Evolutionary conservation across 2,113 vertebrate species (phyloP).

Genomic region (Ptyas mucosa): DNA sequence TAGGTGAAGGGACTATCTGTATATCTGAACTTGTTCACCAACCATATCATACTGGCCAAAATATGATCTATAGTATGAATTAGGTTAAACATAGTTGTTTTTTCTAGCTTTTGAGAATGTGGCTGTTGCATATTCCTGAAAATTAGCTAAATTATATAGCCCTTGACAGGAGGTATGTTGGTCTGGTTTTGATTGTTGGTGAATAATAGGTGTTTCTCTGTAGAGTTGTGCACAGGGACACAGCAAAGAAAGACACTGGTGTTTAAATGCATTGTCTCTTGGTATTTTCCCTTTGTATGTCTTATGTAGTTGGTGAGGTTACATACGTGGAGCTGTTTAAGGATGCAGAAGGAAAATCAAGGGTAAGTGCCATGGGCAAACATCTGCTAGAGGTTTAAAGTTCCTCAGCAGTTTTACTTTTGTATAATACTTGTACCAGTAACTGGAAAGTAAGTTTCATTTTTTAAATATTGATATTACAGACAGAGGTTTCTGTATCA

Average conservation of each 20-base stretch:
- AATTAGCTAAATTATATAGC: constrained; percentile 89
- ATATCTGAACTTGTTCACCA: constrained; percentile 88
- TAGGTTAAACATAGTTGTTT: constrained; percentile 88
- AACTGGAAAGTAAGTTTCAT: constrained; percentile 89
- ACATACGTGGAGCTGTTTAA: constrained; percentile 99
- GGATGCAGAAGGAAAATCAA: constrained; percentile 99
- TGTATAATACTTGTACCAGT: constrained; percentile 86
- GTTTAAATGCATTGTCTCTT: constrained; percentile 99
- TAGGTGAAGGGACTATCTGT: constrained; percentile 73
- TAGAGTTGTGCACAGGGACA: constrained; percentile 93
- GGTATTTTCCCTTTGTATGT: constrained; percentile 99
- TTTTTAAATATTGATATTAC: constrained; percentile 72
- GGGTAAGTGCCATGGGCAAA: constrained; percentile 99
- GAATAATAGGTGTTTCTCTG: constrained; percentile 91
- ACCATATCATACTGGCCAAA: constrained; percentile 86
- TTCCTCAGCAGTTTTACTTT: constrained; percentile 94
- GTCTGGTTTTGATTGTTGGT: constrained; percentile 92
- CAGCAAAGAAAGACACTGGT: constrained; percentile 92
- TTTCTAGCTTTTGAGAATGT: constrained; percentile 86
- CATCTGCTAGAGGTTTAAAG: constrained; percentile 95
- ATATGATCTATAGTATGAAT: constrained; percentile 86
- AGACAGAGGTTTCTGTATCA: constrained; percentile 80
- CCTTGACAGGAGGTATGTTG: constrained; percentile 90
- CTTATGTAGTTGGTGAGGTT: constrained; percentile 99
- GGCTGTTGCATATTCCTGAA: constrained; percentile 89